Conservation (phyloP, 2,113 vertebrate genomes). For the Synodontis membranacea region DNA sequence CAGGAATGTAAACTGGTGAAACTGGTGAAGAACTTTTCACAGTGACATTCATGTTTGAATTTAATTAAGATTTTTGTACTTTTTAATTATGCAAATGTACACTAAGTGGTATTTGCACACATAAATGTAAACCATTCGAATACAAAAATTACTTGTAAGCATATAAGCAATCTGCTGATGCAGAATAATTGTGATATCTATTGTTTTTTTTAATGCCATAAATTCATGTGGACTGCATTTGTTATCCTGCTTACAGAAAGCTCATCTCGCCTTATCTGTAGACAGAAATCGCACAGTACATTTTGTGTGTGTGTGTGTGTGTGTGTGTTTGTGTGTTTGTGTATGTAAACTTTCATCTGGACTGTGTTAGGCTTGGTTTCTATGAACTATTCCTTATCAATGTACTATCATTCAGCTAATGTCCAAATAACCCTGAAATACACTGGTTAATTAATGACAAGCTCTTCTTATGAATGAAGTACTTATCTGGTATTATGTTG, state of each 20-base stretch:
- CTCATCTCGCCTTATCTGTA: background rate
- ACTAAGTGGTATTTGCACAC: background rate
- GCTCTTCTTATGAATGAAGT: background rate
- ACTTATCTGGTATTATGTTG: background rate
- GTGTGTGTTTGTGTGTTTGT: no score
- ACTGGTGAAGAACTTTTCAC: no score
- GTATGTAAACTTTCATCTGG: background rate
- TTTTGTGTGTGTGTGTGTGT: background rate
- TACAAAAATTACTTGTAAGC: background rate
- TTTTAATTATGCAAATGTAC: background rate
- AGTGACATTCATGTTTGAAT: no score
- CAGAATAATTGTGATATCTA: background rate
- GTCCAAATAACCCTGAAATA: conserved; percentile 30
- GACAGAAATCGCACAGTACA: background rate
- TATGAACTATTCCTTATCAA: conserved; percentile 24
- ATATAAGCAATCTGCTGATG: background rate
- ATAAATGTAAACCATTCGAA: background rate
- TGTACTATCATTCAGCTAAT: conserved; percentile 7
- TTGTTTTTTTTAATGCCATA: background rate
- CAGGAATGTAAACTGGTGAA: no score
- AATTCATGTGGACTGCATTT: background rate
- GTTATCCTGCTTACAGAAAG: background rate
- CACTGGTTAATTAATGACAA: conserved; percentile 27
- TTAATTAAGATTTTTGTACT: background rate
- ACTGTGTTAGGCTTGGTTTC: conserved; percentile 17